Percentiles rank a stretch among this genome's conserved stretches.
Evolutionary conservation across 2,797 vertebrate species (phyloP).

Genomic region (Spondyliosoma cantharus): DNA sequence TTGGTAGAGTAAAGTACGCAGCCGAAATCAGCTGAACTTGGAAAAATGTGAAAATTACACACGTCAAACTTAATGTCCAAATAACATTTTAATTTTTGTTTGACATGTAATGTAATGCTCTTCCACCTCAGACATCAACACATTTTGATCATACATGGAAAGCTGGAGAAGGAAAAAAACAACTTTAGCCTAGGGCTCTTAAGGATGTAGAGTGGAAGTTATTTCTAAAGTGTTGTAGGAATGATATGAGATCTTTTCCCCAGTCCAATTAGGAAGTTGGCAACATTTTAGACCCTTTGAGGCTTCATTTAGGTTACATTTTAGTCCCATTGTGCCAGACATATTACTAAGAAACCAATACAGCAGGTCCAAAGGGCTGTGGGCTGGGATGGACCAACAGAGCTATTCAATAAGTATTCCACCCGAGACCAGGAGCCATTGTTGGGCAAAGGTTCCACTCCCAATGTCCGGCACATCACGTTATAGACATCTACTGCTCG

Average conservation of each 20-base stretch:
- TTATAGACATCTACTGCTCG: slow-evolving; percentile 93
- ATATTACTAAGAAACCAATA: slow-evolving; percentile 71
- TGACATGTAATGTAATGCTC: neutral
- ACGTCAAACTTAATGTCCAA: neutral
- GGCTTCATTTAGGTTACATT: neutral
- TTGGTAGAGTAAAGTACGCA: too few relatives aligned
- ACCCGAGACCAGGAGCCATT: slow-evolving; percentile 97
- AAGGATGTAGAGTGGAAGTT: neutral
- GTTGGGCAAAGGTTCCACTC: slow-evolving; percentile 89
- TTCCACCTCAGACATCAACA: neutral
- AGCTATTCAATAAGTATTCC: slow-evolving; percentile 84
- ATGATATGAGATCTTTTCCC: neutral
- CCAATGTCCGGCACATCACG: slow-evolving; percentile 89
- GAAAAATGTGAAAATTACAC: too few relatives aligned
- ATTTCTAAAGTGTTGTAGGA: neutral
- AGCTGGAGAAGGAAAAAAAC: neutral
- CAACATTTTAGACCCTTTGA: neutral
- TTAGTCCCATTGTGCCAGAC: slow-evolving; percentile 54
- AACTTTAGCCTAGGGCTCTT: neutral
- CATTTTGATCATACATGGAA: neutral
- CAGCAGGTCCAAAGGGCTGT: slow-evolving; percentile 48
- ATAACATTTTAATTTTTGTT: neutral
- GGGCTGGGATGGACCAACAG: slow-evolving; percentile 21
- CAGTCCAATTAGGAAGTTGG: neutral
- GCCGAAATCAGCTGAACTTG: too few relatives aligned